Evolutionary conservation across 2,888 invertebrate species (phyloP), one percentile per base, ranked within the genome.

Genomic region (Onchidella celtica): DNA sequence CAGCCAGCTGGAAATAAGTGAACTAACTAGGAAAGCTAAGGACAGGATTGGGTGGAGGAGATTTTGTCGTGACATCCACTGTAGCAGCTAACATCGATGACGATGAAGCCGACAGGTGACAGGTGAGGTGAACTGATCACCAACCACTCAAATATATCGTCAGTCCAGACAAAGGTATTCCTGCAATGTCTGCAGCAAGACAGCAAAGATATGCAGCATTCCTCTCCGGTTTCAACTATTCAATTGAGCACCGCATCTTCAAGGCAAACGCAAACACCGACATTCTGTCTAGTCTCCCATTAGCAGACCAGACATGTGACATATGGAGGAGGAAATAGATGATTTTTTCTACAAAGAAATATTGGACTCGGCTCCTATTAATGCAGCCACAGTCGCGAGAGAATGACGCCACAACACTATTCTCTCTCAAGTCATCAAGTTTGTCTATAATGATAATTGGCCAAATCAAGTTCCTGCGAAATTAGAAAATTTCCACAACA

Each of bases 111-210:
- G n/a, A n/a, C n/a, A n/a, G n/a, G n/a, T n/a, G n/a, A n/a, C n/a
- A n/a, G n/a, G n/a, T n/a, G n/a, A n/a, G n/a, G n/a, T n/a, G n/a
- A n/a, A 66, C 83, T 21, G 72, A 77, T 38, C 72, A 65, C 36
- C 68, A 76, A 57, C 80, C 79, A 17, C 34, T 79, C 24, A 78
- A 32, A 38, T 78, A 6, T 65, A 69, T 47, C 47, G 9, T 47
- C 47, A 47, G 47, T 47, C 47, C 47, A 11, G 17, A 6, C 47
- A 47, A 47, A 47, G 47, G 47, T 47, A 47, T 47, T 47, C 47
- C 47, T 47, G 6, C 47, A 47, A 47, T 47, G 47, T 47, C 47
- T 11, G 47, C 47, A 11, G 47, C 47, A 6, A 47, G 47, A 47
- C 47, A 11, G 6, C 47, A 47, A 47, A 47, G 47, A 47, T 47